Evolutionary conservation across 2,113 vertebrate genomes (phyloP), one percentile per base, ranked within the genome.

Genomic region (Megatriorchis doriae): DNA sequence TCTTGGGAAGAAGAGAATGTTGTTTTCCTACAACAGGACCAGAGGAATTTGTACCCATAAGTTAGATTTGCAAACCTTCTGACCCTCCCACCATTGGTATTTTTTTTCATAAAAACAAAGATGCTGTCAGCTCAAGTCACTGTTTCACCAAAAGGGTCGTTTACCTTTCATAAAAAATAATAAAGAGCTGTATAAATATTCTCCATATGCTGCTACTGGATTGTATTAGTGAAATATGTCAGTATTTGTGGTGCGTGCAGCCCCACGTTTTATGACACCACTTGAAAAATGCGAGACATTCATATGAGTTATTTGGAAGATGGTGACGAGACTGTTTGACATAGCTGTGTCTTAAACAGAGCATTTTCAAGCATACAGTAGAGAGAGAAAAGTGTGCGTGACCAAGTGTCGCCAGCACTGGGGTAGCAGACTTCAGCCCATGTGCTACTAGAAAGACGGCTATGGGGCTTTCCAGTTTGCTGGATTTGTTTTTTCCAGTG

Each of bases 331-430:
- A 7, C 65, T 15, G 1, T 77, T 32, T 72, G 81, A 68, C 34
- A 25, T 15, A 58, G 86, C 65, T 45, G 53, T 34, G 70, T 53
- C 58, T 72, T 79, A 66, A 59, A 47, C 45, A 34, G 56, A 71
- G 52, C 18, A 0, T 67, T 91, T 88, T 18, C 82, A 56, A 48
- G 88, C 67, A 10, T 22, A 9, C 5, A 13, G 17, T 12, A 21
- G n/a, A 45, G 61, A 81, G 84, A 61, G 56, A 19, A 26, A 70
- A 56, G 4, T 0, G 2, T 3, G 34, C 1, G 12, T 82, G 70
- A 8, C 31, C 61, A 23, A 32, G 48, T 0, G 0, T 29, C 1
- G 2, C 23, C 66, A 62, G 78, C 0, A 0, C 81, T 27, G 55
- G 31, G 25, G 29, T 6, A n/a, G 47, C 71, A 79, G 81, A 27